A percentile compares a stretch with the other conserved stretches of the same genome.
These are phyloP conservation scores for Phaethon lepturus DNA, from an alignment of 2,113 vertebrate genomes.

Conservation along the genomic window DNA sequence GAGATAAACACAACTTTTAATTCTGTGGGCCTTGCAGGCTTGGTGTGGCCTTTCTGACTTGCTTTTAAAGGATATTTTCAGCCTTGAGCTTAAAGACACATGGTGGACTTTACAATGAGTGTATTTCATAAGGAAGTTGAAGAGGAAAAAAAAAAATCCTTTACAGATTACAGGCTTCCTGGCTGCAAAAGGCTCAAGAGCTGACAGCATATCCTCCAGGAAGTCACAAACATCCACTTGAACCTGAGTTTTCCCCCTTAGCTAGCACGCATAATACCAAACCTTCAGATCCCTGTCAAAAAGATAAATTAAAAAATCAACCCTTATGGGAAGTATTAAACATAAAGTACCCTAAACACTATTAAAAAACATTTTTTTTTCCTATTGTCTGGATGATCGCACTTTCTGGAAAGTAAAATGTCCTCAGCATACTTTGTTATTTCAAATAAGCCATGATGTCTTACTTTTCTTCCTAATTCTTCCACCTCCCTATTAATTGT, in stretches of 20 bases:
- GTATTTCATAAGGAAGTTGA: neutral
- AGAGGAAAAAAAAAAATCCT: neutral
- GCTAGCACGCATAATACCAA: neutral
- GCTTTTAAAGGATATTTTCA: constrained; percentile 34
- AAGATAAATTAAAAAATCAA: neutral
- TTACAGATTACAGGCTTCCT: constrained; percentile 46
- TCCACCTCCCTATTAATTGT: neutral
- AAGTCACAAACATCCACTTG: constrained; percentile 20
- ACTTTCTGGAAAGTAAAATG: neutral
- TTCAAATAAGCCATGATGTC: neutral
- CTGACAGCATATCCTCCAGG: neutral
- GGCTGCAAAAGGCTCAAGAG: constrained; percentile 39
- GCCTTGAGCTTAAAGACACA: constrained; percentile 1
- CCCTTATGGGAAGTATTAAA: neutral
- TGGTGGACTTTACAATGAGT: neutral
- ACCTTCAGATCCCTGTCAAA: neutral
- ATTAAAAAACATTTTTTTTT: neutral
- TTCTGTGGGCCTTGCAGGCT: neutral
- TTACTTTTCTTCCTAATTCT: neutral
- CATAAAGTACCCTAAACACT: neutral
- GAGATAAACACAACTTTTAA: neutral
- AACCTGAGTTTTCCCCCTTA: neutral
- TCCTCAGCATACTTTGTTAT: neutral
- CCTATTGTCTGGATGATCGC: neutral
- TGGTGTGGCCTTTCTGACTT: neutral